Base-by-base conservation (phyloP, 2,888 invertebrate species). In the Galerucella calmariensis region DNA sequence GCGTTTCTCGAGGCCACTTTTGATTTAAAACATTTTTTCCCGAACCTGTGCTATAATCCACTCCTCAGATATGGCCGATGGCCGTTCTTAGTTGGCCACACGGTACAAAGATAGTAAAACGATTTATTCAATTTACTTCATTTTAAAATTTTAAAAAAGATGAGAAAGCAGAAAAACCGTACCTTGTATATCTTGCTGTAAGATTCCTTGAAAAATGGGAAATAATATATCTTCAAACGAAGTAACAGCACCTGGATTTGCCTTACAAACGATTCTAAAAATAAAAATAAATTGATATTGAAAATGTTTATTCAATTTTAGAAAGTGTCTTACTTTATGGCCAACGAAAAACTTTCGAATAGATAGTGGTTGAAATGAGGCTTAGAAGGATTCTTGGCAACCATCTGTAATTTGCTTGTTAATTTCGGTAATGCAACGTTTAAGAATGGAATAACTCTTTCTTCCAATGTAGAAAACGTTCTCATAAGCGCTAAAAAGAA, bases 311-410 rank as follows among this genome's bases (percentile, higher is more conserved):
- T 46, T 53, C 61, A 16, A 46, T 10, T 14, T 35, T 59, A 20
- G 35, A 46, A n/a, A 59, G 41, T 63, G 48, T 12, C 91, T 90
- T 85, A 94, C 94, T 92, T 93, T n/a, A 96, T 94, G 4, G 94
- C 92, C 62, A 99, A 89, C 41, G 97, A 95, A 58, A 99, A 89
- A 0, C 96, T 95, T 89, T 99, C 99, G 86, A 99, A 99, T 53
- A 99, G 90, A 88, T 95, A 99, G 87, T 99, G 99, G 89, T 99
- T 99, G 89, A 99, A 99, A 86, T 98, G 96, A 0, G 99, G 99
- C 83, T 97, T 95, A 82, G 95, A 96, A 0, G 99, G 96, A 89
- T 98, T 99, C 89, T 95, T 95, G 70, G 97, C 92, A 44, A 97
- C 97, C 51, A 92, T 88, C 5, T 93, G 88, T 61, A 99, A 88